Base-by-base conservation (phyloP, 2,113 vertebrate genomes). In the Phyllopteryx taeniolatus region DNA sequence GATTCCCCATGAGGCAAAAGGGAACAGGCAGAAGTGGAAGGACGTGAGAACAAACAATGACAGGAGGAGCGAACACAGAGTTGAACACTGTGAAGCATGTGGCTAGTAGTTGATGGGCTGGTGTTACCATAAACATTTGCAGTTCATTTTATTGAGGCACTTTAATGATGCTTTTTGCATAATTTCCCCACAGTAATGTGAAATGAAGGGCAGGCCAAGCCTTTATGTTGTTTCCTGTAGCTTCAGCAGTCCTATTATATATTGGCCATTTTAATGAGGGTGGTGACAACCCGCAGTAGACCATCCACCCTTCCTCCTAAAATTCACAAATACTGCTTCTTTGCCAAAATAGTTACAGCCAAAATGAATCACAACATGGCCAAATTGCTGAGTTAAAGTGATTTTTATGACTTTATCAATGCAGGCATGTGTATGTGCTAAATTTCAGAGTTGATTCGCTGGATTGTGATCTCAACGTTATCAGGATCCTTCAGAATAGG, bases 151-250 rank as follows among this genome's bases (percentile, higher is more conserved):
- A 85, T 85, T 77, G 77, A 83, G 81, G 79, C 68, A 79, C 80
- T 86, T 86, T 88, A 89, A 88, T 80, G 82, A 87, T 65, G 85
- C 83, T 86, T 87, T 88, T 84, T 85, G 84, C 80, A 84, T 77
- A 82, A 86, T 85, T 83, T 71, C 72, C 69, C 73, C 65, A 42
- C 78, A 72, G 72, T 83, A 84, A 86, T 79, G 78, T 81, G 82
- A 86, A 75, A 77, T 85, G 84, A 85, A 85, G 86, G 84, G 80
- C 82, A 74, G 77, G 72, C 66, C 72, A 75, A 35, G 77, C 54
- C 81, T 82, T 63, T 72, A 79, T 77, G 77, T 83, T 31, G 64
- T 77, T 80, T 77, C 65, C 72, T 76, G 70, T 65, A 76, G 73
- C 76, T 65, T 43, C 49, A 65, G 73, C 66, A 61, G 68, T 71